Base-by-base conservation (phyloP, 2,113 vertebrate species). In the Poecilia latipinna region DNA sequence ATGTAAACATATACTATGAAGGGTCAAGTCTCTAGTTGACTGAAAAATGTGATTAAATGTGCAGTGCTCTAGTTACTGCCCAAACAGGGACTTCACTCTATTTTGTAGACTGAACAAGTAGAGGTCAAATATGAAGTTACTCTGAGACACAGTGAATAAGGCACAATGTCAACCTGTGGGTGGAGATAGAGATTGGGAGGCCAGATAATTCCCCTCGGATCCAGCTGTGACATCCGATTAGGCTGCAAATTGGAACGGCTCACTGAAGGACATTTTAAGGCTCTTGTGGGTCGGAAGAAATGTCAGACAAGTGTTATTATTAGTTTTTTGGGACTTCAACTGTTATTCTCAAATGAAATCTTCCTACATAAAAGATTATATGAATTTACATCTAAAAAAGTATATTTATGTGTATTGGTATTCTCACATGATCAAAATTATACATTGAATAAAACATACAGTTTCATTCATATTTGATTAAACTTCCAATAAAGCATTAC, bases 161-260 rank as follows among this genome's bases (percentile, higher is more conserved):
- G 51, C 51, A 57, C 51, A 57, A 57, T 57, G 51, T 57, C 51
- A 57, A 57, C 51, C 51, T 57, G 22, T 57, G 51, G 51, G 24
- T n/a, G 19, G 51, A 57, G 51, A 57, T 57, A n/a, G n/a, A 57
- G 51, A 57, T 57, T 57, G 51, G 24, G 51, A 57, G 51, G 51
- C 22, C 51, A 57, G 51, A 57, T 57, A 24, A 57, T 57, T 57
- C 51, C 51, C 51, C 51, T 57, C 8, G 51, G 51, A 57, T 57
- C 51, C 51, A 57, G 51, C 51, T 57, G 51, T 57, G 51, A 57
- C 51, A 57, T 57, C 51, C 51, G 51, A 57, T 57, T 57, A 57
- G 24, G 24, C 24, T 57, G 51, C 51, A 57, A 57, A 57, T 57
- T 57, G 51, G 22, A 57, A 57, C 22, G 22, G 5, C 51, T 57